These are phyloP conservation scores for Pimpla rufipes DNA, from an alignment of 2,888 invertebrate genomes.

Conservation along the genomic window DNA sequence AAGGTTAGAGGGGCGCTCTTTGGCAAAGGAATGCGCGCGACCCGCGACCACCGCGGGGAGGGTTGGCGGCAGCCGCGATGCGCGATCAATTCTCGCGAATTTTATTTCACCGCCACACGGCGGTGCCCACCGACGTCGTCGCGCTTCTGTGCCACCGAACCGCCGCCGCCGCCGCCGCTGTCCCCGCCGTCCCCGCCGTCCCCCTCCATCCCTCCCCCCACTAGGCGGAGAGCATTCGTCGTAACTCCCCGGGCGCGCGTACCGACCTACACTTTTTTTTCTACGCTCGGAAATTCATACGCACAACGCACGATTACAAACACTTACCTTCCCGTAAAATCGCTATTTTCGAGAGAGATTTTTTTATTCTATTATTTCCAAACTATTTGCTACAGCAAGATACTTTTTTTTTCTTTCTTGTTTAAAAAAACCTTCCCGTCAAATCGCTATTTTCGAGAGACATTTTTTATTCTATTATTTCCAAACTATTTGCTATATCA, in stretches of 20 bases:
- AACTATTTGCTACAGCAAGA: background rate
- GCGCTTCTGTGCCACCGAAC: background rate
- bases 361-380: background rate
- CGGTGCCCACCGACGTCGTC: conserved; percentile 23
- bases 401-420: background rate
- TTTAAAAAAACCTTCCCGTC: no score
- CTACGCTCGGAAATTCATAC: background rate
- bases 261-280: background rate
- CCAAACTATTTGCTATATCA: no score
- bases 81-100: conserved; percentile 80
- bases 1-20: conserved; percentile 74
- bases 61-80: conserved; percentile 71
- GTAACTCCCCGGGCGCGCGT: conserved; percentile 55
- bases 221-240: conserved; percentile 54
- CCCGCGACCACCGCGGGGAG: conserved; percentile 62
- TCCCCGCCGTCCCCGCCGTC: background rate
- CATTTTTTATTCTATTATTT: background rate
- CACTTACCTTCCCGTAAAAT: conserved; percentile 8
- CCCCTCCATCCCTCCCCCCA: background rate
- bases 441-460: no score
- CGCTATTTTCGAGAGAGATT: background rate
- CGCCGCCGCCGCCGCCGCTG: background rate
- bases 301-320: background rate
- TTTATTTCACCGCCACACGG: conserved; percentile 75
- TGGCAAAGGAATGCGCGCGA: conserved; percentile 78